phyloP scores from a whole-genome alignment of 2,888 invertebrate genomes.

The Pimpla rufipes region DNA sequence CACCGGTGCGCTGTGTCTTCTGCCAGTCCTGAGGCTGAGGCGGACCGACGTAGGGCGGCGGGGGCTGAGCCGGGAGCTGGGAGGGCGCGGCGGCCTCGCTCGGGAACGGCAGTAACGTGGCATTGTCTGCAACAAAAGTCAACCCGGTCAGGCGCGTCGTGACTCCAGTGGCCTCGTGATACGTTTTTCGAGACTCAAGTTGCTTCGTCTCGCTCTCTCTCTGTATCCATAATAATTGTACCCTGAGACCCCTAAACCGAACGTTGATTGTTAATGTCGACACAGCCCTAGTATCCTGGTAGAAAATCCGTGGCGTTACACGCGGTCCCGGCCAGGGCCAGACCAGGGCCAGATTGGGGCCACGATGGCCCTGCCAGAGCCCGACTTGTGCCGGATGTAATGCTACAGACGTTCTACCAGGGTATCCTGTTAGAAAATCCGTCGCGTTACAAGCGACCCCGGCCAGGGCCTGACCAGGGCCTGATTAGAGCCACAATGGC shows the following conservation, averaged over 20 bases:
- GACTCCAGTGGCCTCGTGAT: not conserved
- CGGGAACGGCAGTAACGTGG: conserved; percentile 78
- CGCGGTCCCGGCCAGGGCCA: no score
- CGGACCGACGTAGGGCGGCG: conserved; percentile 80
- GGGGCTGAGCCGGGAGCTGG: conserved; percentile 71
- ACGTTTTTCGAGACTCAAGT: conserved; percentile 8
- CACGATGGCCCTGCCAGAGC: no score
- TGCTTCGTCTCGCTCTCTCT: conserved; percentile 35
- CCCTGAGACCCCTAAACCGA: conserved; percentile 48
- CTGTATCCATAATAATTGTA: conserved; percentile 39
- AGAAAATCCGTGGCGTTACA: no score
- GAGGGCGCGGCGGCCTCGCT: conserved; percentile 75
- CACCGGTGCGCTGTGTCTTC: conserved; percentile 48
- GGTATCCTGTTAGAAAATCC: no score
- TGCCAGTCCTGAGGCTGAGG: conserved; percentile 73
- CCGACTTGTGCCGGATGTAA: no score
- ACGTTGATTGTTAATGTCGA: conserved; percentile 42
- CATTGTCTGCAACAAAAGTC: conserved; percentile 81
- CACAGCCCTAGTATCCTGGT: no score
- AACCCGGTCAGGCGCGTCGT: not conserved
- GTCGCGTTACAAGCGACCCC: no score
- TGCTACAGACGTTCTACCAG: no score
- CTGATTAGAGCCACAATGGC: no score
- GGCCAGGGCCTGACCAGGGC: no score
- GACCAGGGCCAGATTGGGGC: no score